Evolutionary conservation across 2,797 vertebrate species (phyloP).

Genomic region (Crocodylus rhombifer): DNA sequence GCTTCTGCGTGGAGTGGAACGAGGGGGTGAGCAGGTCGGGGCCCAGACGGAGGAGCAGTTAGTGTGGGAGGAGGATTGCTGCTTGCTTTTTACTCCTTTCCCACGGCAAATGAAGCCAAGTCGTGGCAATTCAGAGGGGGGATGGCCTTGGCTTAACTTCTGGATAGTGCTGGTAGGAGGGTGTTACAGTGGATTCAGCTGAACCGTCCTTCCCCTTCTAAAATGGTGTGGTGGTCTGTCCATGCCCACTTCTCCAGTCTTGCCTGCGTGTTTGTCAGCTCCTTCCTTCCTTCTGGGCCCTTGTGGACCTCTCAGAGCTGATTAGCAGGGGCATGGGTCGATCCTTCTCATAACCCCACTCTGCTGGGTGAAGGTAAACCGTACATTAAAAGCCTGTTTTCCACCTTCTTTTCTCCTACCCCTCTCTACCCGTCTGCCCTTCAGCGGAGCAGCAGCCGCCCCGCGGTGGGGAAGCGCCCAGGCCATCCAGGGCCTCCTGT

Average conservation of each 20-base stretch:
- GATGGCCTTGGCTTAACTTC: too few species aligned
- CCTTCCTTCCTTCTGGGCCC: background rate
- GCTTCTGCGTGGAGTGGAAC: background rate
- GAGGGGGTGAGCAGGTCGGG: background rate
- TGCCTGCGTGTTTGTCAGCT: background rate
- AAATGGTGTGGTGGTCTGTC: too few species aligned
- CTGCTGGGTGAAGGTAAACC: background rate
- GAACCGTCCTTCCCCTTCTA: too few species aligned
- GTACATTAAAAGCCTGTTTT: background rate
- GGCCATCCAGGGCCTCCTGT: too few species aligned
- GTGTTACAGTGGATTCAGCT: too few species aligned
- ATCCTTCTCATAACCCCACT: background rate
- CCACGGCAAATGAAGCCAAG: too few species aligned
- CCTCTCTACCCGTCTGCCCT: background rate
- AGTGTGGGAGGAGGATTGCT: too few species aligned
- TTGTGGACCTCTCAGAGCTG: background rate
- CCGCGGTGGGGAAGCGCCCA: background rate
- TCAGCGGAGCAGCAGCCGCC: background rate
- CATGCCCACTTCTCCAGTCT: background rate
- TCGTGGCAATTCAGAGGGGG: too few species aligned
- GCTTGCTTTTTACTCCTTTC: too few species aligned
- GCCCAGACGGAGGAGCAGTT: too few species aligned
- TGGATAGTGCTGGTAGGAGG: too few species aligned
- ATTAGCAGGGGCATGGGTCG: background rate
- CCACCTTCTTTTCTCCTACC: background rate